These are phyloP conservation scores for Andrena bucephala DNA, from an alignment of 2,888 invertebrate genomes.

Conservation along the genomic window DNA sequence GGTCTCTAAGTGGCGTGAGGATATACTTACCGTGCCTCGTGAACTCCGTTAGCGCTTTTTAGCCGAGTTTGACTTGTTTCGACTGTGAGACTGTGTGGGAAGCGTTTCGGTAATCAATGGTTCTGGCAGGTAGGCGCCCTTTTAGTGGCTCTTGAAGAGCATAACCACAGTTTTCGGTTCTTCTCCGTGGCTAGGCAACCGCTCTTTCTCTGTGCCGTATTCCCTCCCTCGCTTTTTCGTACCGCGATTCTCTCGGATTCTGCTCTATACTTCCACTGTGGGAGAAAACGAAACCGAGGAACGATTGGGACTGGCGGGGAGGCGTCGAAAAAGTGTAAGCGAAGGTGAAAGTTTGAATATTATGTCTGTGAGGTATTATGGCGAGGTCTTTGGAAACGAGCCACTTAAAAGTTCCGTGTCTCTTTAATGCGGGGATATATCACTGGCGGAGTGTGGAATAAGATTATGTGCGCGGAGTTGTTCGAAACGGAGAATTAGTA, in stretches of 20 bases:
- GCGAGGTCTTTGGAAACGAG: neutral
- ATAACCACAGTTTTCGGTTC: slow-evolving; percentile 77
- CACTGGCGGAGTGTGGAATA: neutral
- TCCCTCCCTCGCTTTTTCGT: slow-evolving; percentile 56
- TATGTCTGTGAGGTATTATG: slow-evolving; percentile 12
- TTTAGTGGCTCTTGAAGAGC: slow-evolving; percentile 78
- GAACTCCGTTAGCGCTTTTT: slow-evolving; percentile 81
- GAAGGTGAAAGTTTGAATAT: slow-evolving; percentile 38
- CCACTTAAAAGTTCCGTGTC: slow-evolving; percentile 29
- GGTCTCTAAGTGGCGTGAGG: slow-evolving; percentile 82
- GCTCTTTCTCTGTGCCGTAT: slow-evolving; percentile 55
- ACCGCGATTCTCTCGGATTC: slow-evolving; percentile 45
- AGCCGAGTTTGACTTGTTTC: slow-evolving; percentile 78
- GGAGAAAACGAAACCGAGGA: slow-evolving; percentile 36
- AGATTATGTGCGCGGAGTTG: neutral
- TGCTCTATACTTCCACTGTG: slow-evolving; percentile 34
- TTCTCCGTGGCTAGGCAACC: slow-evolving; percentile 69
- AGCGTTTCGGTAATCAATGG: slow-evolving; percentile 84
- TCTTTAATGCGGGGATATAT: slow-evolving; percentile 31
- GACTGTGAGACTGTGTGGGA: slow-evolving; percentile 82
- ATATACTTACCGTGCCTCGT: slow-evolving; percentile 77
- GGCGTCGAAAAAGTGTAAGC: neutral
- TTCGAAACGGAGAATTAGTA: slow-evolving; percentile 15
- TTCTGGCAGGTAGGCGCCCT: slow-evolving; percentile 83
- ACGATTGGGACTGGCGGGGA: neutral